phyloP scores from a whole-genome alignment of 2,888 invertebrate species.

The Monopis laevigella region DNA sequence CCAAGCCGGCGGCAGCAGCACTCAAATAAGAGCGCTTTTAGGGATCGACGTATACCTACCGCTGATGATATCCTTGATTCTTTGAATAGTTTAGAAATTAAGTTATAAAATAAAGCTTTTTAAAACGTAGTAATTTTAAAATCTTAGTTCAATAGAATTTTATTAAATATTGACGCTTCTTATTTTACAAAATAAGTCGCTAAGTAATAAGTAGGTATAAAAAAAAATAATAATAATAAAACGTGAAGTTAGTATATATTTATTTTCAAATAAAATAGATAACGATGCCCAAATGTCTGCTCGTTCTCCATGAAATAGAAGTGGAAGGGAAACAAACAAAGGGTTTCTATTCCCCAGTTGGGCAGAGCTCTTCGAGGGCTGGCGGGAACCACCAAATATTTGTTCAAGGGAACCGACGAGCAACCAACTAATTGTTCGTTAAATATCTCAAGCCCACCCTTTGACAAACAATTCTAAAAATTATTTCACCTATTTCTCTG shows the following conservation, averaged over 20 bases:
- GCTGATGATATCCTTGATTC: background rate
- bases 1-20: conserved; percentile 22
- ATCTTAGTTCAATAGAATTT: no score
- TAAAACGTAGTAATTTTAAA: no score
- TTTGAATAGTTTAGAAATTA: background rate
- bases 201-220: background rate
- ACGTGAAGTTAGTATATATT: background rate
- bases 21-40: background rate
- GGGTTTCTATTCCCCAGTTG: conserved; percentile 10
- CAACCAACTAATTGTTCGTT: conserved; percentile 65
- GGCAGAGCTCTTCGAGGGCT: conserved; percentile 30
- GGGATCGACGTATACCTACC: background rate
- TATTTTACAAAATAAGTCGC: no score
- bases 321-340: conserved; percentile 12
- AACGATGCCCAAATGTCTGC: conserved; percentile 4
- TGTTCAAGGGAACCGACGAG: conserved; percentile 49
- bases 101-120: background rate
- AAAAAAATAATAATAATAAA: background rate
- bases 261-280: background rate
- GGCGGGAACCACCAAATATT: conserved; percentile 54
- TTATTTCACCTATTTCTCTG: conserved; percentile 11
- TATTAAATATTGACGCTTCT: no score
- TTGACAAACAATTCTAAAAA: conserved; percentile 49
- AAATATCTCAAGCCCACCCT: conserved; percentile 58
- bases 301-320: conserved; percentile 2